Conservation (phyloP, 2,888 invertebrate species). For the Ormyrus nitidulus region DNA sequence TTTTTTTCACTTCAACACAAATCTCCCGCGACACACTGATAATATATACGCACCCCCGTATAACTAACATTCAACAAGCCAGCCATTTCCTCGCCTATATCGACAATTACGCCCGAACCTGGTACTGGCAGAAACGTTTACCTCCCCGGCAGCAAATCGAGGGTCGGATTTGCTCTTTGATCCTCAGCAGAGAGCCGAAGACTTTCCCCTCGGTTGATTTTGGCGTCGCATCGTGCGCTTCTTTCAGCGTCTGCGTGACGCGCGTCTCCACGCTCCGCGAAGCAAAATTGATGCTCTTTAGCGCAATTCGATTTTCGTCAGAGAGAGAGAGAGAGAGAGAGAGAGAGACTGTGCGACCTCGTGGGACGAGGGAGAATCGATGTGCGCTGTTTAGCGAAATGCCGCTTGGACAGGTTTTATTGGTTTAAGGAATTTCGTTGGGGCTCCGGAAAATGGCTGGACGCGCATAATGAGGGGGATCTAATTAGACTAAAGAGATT, state of each 20-base stretch:
- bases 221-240: not conserved
- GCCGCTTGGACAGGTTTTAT: not conserved
- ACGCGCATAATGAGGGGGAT: not conserved
- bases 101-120: slow-evolving; percentile 14
- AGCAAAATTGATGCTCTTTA: slow-evolving; percentile 39
- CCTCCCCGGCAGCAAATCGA: slow-evolving; percentile 13
- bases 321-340: not conserved
- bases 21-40: too few relatives aligned
- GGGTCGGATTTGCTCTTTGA: slow-evolving; percentile 40
- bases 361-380: not conserved
- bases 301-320: slow-evolving; percentile 39
- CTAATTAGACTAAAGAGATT: not conserved
- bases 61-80: too few relatives aligned
- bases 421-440: not conserved
- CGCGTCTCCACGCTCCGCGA: not conserved
- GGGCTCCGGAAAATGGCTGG: too few relatives aligned
- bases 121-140: slow-evolving; percentile 38
- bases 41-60: too few relatives aligned
- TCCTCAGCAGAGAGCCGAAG: not conserved
- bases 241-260: not conserved
- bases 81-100: not conserved
- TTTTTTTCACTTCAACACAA: too few relatives aligned
- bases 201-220: not conserved
- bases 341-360: too few relatives aligned
- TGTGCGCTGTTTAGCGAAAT: slow-evolving; percentile 2